phyloP scores from a whole-genome alignment of 2,113 vertebrate genomes.

The Tonatia bakeri region DNA sequence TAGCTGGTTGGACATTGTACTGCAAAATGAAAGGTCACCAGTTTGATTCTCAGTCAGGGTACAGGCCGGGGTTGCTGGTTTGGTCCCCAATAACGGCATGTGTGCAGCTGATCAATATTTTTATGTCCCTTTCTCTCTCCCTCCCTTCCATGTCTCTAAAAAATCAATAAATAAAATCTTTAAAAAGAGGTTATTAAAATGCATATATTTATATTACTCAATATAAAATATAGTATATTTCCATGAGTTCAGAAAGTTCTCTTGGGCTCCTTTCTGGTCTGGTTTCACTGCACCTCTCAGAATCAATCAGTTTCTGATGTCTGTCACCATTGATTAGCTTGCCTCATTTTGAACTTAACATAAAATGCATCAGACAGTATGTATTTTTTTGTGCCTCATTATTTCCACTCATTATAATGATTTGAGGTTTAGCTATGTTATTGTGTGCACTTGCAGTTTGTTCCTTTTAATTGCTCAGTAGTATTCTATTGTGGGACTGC shows the following conservation, averaged over 20 bases:
- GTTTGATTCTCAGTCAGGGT: no score
- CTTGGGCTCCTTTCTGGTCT: background rate
- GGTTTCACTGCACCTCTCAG: background rate
- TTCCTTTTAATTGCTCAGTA: background rate
- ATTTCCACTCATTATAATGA: background rate
- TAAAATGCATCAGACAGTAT: background rate
- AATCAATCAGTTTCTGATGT: background rate
- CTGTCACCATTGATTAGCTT: background rate
- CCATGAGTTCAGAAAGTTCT: background rate
- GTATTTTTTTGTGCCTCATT: background rate
- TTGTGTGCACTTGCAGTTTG: background rate
- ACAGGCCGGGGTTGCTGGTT: no score
- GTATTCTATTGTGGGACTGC: background rate
- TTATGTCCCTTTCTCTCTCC: no score
- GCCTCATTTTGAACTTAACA: background rate
- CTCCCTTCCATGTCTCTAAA: no score
- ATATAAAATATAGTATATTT: background rate
- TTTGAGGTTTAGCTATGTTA: background rate
- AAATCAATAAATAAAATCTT: no score
- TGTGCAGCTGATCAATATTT: no score
- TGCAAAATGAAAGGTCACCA: no score
- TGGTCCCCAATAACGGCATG: no score
- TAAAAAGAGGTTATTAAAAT: background rate
- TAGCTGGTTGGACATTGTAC: no score
- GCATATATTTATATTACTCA: background rate